Percentiles rank a stretch among this genome's conserved stretches.
Conservation (phyloP, 2,113 vertebrate species). For the Geococcyx californianus region DNA sequence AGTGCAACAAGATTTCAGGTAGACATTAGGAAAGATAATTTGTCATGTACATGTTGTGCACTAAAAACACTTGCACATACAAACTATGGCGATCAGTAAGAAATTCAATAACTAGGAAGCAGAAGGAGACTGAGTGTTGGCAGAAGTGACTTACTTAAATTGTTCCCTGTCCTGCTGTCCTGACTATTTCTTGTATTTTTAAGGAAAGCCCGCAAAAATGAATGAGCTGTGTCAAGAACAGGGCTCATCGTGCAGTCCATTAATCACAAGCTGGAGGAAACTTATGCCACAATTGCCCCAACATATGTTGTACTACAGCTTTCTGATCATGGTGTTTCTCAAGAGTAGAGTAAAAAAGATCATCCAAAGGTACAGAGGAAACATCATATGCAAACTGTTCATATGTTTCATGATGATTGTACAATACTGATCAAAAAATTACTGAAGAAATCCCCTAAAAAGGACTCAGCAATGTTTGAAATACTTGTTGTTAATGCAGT, state of each 20-base stretch:
- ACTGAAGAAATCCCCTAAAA: background rate
- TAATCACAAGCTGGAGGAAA: background rate
- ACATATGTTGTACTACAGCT: background rate
- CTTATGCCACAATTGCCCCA: background rate
- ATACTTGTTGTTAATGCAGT: background rate
- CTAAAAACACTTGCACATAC: background rate
- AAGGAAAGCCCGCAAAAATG: background rate
- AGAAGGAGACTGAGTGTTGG: background rate
- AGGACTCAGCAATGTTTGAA: background rate
- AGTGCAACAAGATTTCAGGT: background rate
- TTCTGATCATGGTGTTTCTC: background rate
- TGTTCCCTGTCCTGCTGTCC: background rate
- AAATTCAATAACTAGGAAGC: background rate
- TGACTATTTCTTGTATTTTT: background rate
- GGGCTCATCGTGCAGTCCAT: background rate
- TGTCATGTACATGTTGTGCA: background rate
- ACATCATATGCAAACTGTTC: background rate
- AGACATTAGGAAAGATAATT: background rate
- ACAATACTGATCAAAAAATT: background rate
- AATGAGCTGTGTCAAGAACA: background rate
- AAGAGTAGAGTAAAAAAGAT: background rate
- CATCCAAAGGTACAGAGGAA: background rate
- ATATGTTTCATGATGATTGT: background rate
- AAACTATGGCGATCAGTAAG: background rate
- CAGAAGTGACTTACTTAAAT: background rate